Conservation (phyloP, 2,888 invertebrate species). For the Andrena bucephala region DNA sequence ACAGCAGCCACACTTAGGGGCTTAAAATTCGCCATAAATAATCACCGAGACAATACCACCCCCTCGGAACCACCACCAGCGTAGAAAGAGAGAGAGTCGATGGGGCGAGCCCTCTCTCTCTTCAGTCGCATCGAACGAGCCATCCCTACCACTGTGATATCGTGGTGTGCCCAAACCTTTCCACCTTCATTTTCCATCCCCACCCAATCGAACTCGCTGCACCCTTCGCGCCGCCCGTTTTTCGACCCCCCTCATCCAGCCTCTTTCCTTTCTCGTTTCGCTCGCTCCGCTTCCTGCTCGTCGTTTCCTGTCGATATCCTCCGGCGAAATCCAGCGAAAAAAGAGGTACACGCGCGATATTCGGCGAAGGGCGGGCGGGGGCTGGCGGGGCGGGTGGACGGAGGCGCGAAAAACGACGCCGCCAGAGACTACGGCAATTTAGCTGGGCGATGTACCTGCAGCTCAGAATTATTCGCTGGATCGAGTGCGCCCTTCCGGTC, state of each 20-base stretch:
- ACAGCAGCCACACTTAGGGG: slow-evolving; percentile 77
- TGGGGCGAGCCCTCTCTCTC: slow-evolving; percentile 24
- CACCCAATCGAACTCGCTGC: slow-evolving; percentile 7
- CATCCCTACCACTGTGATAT: background rate
- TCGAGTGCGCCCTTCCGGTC: slow-evolving; percentile 38
- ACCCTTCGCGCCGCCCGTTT: slow-evolving; percentile 35
- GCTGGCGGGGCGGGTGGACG: background rate
- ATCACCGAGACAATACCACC: slow-evolving; percentile 74
- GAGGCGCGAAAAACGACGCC: slow-evolving; percentile 54
- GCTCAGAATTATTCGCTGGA: slow-evolving; percentile 51
- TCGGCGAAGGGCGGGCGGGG: slow-evolving; percentile 23
- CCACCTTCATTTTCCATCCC: slow-evolving; percentile 27
- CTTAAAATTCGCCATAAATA: slow-evolving; percentile 79
- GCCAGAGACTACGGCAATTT: slow-evolving; percentile 62
- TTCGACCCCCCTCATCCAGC: slow-evolving; percentile 34
- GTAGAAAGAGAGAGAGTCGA: slow-evolving; percentile 8
- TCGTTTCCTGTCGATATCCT: slow-evolving; percentile 70
- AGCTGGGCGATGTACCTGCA: slow-evolving; percentile 36
- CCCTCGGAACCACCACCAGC: slow-evolving; percentile 18
- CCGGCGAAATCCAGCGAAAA: slow-evolving; percentile 58
- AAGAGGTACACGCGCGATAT: slow-evolving; percentile 48
- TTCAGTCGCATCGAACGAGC: slow-evolving; percentile 14
- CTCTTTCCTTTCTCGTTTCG: slow-evolving; percentile 56
- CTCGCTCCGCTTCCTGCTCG: slow-evolving; percentile 60
- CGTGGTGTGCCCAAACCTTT: background rate